Conservation (phyloP, 1,140 invertebrate species). For the Trichonephila inaurata region DNA sequence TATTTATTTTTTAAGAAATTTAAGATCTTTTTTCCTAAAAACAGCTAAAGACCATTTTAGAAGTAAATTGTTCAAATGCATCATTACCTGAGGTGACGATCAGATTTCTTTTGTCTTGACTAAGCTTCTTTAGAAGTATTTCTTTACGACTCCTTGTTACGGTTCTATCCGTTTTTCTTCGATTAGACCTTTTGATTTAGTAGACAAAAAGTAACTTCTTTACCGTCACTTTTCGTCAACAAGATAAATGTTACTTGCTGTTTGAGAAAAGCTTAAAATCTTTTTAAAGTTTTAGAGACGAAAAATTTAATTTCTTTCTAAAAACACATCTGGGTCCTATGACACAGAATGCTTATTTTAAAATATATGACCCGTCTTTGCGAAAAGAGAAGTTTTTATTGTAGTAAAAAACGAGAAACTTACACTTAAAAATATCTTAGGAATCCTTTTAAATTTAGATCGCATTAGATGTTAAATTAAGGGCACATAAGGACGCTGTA, state of each 20-base stretch:
- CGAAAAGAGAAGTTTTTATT: no score
- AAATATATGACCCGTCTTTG: no score
- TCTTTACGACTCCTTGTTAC: neutral
- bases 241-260: slow-evolving; percentile 18
- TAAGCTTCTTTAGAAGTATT: neutral
- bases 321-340: no score
- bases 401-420: no score
- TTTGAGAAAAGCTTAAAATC: neutral
- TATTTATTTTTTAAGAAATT: no score
- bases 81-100: slow-evolving; percentile 4
- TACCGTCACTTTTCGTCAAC: neutral
- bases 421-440: no score
- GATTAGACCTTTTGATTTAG: neutral
- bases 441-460: no score
- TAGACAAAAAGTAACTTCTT: neutral
- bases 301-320: neutral
- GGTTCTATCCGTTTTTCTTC: neutral
- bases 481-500: no score
- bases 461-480: no score
- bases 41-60: neutral
- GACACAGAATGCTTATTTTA: no score
- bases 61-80: neutral
- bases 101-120: neutral
- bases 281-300: neutral
- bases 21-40: neutral